A percentile compares a stretch with the other conserved stretches of the same genome.
These are phyloP conservation scores for Coregonus sp. DNA, from an alignment of 2,797 vertebrate genomes.

Conservation along the genomic window DNA sequence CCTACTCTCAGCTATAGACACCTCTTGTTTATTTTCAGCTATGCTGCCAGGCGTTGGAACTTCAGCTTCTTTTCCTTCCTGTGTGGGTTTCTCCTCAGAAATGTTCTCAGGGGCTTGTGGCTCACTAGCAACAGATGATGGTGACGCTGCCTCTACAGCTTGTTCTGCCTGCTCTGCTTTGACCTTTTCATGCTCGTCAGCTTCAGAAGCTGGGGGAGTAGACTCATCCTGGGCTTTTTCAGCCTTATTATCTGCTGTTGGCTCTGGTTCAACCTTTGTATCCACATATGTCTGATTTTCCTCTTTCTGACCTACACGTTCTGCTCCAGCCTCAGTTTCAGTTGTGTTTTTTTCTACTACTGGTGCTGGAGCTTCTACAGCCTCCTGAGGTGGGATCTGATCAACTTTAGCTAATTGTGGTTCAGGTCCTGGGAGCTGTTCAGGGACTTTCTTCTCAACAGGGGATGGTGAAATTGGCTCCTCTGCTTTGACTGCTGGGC, in stretches of 20 bases:
- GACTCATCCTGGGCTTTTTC: conserved; percentile 20
- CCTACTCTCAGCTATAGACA: conserved; percentile 10
- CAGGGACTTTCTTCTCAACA: conserved; percentile 26
- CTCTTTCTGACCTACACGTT: conserved; percentile 13
- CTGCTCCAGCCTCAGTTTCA: not conserved
- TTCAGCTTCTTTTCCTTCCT: conserved; percentile 18
- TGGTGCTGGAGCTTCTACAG: conserved; percentile 23
- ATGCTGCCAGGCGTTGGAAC: conserved; percentile 33
- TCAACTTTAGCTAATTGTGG: conserved; percentile 3
- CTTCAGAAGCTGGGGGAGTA: conserved; percentile 20
- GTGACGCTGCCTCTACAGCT: conserved; percentile 23
- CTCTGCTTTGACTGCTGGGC: not conserved
- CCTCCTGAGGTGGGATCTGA: conserved; percentile 11
- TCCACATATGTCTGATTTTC: conserved; percentile 30
- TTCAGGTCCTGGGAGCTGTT: conserved; percentile 31
- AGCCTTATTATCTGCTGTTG: conserved; percentile 20
- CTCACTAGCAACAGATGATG: conserved; percentile 31
- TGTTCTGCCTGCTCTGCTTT: conserved; percentile 20
- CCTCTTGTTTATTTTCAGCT: conserved; percentile 43
- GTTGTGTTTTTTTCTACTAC: conserved; percentile 28
- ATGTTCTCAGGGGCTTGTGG: conserved; percentile 26
- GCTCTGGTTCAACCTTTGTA: conserved; percentile 15
- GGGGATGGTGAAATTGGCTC: not conserved
- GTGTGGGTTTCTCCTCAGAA: conserved; percentile 25
- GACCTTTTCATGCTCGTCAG: conserved; percentile 36